Percentiles rank a stretch among this genome's conserved stretches.
Conservation (phyloP, 2,113 vertebrate species). For the Erpornis zantholeuca region DNA sequence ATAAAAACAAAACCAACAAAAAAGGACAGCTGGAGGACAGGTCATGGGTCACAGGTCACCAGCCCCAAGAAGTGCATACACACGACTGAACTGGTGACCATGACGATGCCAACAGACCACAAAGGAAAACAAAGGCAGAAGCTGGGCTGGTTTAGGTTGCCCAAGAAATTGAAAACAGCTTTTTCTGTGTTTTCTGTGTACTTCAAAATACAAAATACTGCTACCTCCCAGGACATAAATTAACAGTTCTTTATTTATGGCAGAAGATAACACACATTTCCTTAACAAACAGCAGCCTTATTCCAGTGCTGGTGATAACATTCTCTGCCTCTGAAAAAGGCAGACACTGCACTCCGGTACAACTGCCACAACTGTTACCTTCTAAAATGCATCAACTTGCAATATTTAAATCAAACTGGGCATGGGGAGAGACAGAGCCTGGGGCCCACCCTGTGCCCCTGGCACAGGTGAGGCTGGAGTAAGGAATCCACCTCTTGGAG, state of each 20-base stretch:
- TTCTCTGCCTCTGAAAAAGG: background rate
- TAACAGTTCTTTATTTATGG: background rate
- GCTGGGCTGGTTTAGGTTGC: background rate
- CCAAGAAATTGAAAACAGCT: background rate
- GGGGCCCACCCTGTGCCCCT: background rate
- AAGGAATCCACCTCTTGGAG: background rate
- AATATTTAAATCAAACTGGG: background rate
- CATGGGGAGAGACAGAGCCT: background rate
- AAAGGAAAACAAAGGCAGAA: background rate
- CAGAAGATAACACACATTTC: background rate
- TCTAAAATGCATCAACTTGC: background rate
- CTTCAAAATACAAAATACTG: background rate
- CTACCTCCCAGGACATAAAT: conserved; percentile 11
- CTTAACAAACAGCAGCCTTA: background rate
- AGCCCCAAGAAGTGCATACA: background rate
- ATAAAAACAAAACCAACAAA: background rate
- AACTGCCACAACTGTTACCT: background rate
- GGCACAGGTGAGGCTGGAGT: background rate
- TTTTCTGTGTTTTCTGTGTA: background rate
- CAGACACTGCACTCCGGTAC: background rate
- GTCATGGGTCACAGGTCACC: background rate
- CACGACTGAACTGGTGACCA: background rate
- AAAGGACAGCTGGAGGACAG: background rate
- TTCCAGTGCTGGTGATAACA: background rate
- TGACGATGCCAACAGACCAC: background rate